Evolutionary conservation across 2,797 vertebrate species (phyloP).

Genomic region (Antrozous pallidus): DNA sequence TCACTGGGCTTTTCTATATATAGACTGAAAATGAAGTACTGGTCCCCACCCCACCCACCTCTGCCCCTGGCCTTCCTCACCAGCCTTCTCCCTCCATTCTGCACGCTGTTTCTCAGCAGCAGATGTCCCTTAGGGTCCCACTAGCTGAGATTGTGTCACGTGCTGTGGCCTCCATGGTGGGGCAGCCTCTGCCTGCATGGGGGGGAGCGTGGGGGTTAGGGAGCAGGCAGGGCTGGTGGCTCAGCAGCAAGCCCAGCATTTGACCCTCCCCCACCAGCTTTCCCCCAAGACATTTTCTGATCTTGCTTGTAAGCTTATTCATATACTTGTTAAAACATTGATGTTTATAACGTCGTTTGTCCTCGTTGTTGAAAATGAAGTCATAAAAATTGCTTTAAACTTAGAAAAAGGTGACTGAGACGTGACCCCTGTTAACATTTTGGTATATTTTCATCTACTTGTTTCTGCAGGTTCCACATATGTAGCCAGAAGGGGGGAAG

Average conservation of each 20-base stretch:
- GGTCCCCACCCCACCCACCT: too few species aligned
- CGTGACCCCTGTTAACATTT: neutral
- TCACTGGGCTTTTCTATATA: too few species aligned
- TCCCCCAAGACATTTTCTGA: neutral
- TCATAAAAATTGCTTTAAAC: neutral
- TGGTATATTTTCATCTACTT: neutral
- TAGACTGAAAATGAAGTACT: too few species aligned
- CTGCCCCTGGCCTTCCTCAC: too few species aligned
- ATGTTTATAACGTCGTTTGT: neutral
- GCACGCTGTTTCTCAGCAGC: too few species aligned
- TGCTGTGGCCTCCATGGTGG: neutral
- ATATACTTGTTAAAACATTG: neutral
- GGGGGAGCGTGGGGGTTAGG: accelerated
- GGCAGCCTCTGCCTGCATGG: neutral
- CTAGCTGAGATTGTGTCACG: neutral
- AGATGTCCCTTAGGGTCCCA: too few species aligned
- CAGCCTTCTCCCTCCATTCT: too few species aligned
- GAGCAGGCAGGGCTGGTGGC: accelerated
- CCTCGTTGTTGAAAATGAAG: neutral
- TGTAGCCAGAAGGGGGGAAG: neutral
- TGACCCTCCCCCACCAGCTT: neutral
- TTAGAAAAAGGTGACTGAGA: neutral
- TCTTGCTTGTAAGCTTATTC: neutral
- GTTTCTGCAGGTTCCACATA: neutral
- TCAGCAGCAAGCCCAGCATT: too few species aligned